These are phyloP conservation scores for Schizaphis graminum DNA, from an alignment of 2,888 invertebrate species.

Conservation along the genomic window DNA sequence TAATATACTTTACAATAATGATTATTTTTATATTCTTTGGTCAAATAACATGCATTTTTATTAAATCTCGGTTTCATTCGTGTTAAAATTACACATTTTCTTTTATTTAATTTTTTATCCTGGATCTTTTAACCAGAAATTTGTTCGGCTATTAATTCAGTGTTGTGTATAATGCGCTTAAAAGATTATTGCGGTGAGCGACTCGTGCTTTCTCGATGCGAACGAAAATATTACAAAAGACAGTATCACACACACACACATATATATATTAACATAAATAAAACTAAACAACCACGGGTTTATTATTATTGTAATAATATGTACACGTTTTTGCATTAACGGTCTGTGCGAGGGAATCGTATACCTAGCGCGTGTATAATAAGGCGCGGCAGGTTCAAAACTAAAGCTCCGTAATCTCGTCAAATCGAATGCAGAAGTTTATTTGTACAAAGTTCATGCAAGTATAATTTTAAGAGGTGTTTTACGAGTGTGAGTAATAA, in stretches of 20 bases:
- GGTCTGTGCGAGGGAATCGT: neutral
- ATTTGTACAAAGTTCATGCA: slow-evolving; percentile 14
- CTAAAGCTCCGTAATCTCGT: slow-evolving; percentile 40
- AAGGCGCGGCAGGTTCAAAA: neutral
- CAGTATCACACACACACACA: neutral
- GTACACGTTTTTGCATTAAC: neutral
- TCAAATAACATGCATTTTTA: neutral
- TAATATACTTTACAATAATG: neutral
- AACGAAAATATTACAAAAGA: slow-evolving; percentile 26
- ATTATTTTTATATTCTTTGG: neutral
- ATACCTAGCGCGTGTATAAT: neutral
- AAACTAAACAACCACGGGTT: neutral
- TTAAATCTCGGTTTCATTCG: neutral
- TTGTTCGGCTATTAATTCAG: slow-evolving; percentile 40
- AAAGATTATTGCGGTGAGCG: neutral
- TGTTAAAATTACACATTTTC: neutral
- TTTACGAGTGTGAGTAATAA: neutral
- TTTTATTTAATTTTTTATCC: slow-evolving; percentile 3
- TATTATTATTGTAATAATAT: neutral
- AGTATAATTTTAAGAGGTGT: slow-evolving; percentile 4
- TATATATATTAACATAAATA: neutral
- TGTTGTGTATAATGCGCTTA: slow-evolving; percentile 42
- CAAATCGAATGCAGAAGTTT: slow-evolving; percentile 48
- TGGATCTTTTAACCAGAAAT: neutral
- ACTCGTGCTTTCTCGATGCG: neutral